These are phyloP conservation scores for Aselliscus stoliczkanus DNA, from an alignment of 2,797 vertebrate genomes.

Conservation along the genomic window DNA sequence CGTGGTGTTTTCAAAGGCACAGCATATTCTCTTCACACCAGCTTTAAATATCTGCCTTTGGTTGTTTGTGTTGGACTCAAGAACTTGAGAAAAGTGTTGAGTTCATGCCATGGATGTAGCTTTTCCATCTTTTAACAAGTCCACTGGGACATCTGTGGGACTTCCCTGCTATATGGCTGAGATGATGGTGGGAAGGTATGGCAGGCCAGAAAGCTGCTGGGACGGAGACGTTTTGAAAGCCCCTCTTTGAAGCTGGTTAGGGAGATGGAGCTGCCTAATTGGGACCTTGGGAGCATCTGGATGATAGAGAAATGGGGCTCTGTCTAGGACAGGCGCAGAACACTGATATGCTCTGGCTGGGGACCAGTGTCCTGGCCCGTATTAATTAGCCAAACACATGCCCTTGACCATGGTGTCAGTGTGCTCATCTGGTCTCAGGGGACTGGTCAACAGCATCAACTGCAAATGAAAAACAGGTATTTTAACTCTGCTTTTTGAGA, in stretches of 20 bases:
- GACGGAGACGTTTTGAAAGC: neutral
- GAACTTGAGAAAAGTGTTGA: slow-evolving; percentile 4
- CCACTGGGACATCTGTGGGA: neutral
- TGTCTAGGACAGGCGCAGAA: neutral
- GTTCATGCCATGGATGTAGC: neutral
- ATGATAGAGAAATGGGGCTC: neutral
- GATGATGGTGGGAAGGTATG: neutral
- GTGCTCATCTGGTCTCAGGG: neutral
- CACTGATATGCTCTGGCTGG: neutral
- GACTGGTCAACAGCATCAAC: neutral
- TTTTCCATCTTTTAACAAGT: neutral
- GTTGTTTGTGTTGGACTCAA: neutral
- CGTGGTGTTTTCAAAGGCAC: neutral
- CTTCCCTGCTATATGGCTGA: neutral
- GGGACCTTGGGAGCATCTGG: neutral
- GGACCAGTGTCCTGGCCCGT: neutral
- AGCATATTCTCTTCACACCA: neutral
- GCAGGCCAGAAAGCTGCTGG: neutral
- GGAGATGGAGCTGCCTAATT: neutral
- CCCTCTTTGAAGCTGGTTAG: neutral
- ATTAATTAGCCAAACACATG: neutral
- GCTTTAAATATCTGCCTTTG: neutral
- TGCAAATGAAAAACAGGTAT: neutral
- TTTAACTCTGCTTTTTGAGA: slow-evolving; percentile 19
- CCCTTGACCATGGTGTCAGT: neutral